Base-by-base conservation (phyloP, 2,888 invertebrate species). In the Adelphocoris suturalis region DNA sequence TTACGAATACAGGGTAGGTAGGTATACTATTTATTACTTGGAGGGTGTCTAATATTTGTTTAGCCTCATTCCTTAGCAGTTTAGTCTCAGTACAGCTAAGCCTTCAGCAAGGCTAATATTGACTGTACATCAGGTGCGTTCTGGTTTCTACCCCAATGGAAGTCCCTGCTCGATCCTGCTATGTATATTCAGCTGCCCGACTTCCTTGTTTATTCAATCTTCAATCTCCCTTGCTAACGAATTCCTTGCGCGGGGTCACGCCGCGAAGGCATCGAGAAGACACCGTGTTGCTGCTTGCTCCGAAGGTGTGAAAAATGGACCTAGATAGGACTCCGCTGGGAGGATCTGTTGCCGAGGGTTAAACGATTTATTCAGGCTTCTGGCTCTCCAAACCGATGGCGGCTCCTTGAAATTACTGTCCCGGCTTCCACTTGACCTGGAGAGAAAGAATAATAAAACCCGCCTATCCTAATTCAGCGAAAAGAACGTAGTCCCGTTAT, bases 231-330 rank as follows among this genome's bases (percentile, higher is more conserved):
- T 23, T 27, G 68, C 68, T 68, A 68, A 68, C 68, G 68, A 12
- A 68, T 68, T 68, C 68, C 12, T 19, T 1, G 68, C 23, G 23
- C 68, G 27, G 68, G 68, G 68, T 68, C 68, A 68, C 68, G 57
- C 57, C 57, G n/a, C 57, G n/a, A n/a, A 57, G 7, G 16, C 19
- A 57, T 16, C 68, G 68, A 68, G 68, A 19, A 68, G 23, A 68
- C 68, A 68, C 68, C 9, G 19, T 2, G 12, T 68, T 68, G 23
- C 19, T 7, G 27, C 68, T 23, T 5, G 5, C 23, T 12, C 27
- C 68, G 68, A 23, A 68, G 68, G 68, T 68, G 68, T 68, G 68
- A 68, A 68, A 68, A 68, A 68, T 68, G 68, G 23, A 68, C 68
- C 23, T 2, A 19, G 19, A 23, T 68, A 23, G 68, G 68, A 23